Conservation (phyloP, 2,113 vertebrate species). For the Sinocyclocheilus grahami region DNA sequence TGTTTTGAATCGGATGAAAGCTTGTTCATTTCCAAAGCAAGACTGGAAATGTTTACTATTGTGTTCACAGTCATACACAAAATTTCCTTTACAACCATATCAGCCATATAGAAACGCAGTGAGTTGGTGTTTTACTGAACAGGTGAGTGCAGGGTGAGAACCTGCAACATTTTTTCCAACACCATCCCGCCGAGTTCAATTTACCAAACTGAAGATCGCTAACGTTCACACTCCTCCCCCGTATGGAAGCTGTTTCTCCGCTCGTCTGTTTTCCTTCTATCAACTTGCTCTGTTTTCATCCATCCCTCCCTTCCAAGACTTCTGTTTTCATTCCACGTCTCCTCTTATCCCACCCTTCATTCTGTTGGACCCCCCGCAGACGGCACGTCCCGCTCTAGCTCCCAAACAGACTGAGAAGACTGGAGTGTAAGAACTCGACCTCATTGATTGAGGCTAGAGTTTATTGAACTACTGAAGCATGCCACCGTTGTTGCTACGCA, state of each 20-base stretch:
- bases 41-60: neutral
- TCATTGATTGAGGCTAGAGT: constrained; percentile 56
- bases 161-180: constrained; percentile 58
- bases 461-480: constrained; percentile 55
- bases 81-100: neutral
- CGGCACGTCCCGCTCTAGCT: neutral
- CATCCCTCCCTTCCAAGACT: neutral
- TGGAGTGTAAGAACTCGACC: constrained; percentile 45
- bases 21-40: neutral
- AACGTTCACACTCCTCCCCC: constrained; percentile 32
- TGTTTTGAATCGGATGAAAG: neutral
- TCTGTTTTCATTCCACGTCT: constrained; percentile 23
- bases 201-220: neutral
- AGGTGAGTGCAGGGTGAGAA: constrained; percentile 58
- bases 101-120: neutral
- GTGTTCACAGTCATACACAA: neutral
- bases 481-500: constrained; percentile 50
- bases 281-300: constrained; percentile 13
- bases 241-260: constrained; percentile 16
- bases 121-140: constrained; percentile 41
- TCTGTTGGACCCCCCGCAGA: constrained; percentile 17
- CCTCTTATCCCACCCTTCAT: neutral
- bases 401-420: constrained; percentile 41
- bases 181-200: constrained; percentile 48
- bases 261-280: constrained; percentile 24